A percentile compares a stretch with the other conserved stretches of the same genome.
Evolutionary conservation across 2,888 invertebrate genomes (phyloP).

Genomic region (Uropetala carovei): DNA sequence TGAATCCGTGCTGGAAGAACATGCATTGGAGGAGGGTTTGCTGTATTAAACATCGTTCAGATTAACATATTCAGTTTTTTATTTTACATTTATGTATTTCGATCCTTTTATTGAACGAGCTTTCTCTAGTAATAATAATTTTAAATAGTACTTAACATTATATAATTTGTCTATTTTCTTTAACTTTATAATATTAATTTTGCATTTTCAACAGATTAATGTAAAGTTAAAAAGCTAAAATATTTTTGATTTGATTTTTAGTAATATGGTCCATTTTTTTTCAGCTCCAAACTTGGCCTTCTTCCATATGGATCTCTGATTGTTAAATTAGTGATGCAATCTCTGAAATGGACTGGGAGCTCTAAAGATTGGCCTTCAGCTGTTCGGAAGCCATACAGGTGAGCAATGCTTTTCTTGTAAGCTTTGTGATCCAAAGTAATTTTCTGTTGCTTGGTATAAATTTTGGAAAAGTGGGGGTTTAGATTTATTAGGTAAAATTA

Average conservation of each 20-base stretch:
- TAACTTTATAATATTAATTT: neutral
- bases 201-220: neutral
- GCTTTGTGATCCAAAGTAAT: neutral
- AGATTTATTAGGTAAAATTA: no score
- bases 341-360: conserved; percentile 67
- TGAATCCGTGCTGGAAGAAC: no score
- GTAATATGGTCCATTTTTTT: neutral
- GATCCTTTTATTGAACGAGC: no score
- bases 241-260: neutral
- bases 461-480: no score
- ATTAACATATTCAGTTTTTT: no score
- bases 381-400: conserved; percentile 66
- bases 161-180: neutral
- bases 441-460: no score
- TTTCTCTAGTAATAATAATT: no score
- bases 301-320: conserved; percentile 65
- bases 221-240: neutral
- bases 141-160: no score
- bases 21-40: no score
- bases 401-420: neutral
- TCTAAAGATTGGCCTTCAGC: conserved; percentile 56
- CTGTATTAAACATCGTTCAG: no score
- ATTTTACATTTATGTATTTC: no score
- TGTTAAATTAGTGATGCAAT: conserved; percentile 66
- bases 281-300: conserved; percentile 65